A percentile compares a stretch with the other conserved stretches of the same genome.
Conservation (phyloP, 2,888 invertebrate genomes). For the Microplitis manilae region DNA sequence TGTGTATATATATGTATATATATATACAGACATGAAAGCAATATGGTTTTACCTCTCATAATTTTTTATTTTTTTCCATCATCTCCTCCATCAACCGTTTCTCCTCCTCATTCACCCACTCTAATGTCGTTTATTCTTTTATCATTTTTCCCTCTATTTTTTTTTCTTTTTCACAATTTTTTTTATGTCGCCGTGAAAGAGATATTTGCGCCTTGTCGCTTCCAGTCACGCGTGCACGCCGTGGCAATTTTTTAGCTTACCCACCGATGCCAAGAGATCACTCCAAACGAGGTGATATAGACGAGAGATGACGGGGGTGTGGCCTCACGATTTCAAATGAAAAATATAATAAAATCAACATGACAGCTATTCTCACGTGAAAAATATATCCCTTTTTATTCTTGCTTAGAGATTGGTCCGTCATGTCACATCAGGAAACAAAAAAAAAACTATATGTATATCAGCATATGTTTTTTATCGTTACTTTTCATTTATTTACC, state of each 20-base stretch:
- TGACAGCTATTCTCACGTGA: not conserved
- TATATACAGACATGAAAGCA: constrained; percentile 2
- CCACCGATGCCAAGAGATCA: constrained; percentile 21
- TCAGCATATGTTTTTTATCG: not conserved
- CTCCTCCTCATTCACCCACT: not conserved
- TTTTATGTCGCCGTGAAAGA: constrained; percentile 19
- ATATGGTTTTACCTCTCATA: constrained; percentile 7
- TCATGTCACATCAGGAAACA: not conserved
- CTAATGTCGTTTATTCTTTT: constrained; percentile 2
- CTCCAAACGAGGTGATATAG: constrained; percentile 25
- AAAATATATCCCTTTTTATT: not conserved
- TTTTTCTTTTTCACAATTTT: not conserved
- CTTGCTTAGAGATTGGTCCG: not conserved
- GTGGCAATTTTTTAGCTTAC: constrained; percentile 27
- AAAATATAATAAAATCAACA: constrained; percentile 14
- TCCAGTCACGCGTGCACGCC: constrained; percentile 20
- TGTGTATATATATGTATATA: not conserved
- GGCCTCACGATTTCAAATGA: not conserved
- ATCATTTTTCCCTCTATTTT: constrained; percentile 10
- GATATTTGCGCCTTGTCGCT: constrained; percentile 31
- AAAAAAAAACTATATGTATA: not conserved
- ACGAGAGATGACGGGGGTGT: constrained; percentile 16
- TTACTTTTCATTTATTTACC: not conserved
- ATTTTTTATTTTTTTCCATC: constrained; percentile 13
- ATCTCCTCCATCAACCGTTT: not conserved